Conservation (phyloP, 2,797 vertebrate genomes). For the Pangasius djambal region DNA sequence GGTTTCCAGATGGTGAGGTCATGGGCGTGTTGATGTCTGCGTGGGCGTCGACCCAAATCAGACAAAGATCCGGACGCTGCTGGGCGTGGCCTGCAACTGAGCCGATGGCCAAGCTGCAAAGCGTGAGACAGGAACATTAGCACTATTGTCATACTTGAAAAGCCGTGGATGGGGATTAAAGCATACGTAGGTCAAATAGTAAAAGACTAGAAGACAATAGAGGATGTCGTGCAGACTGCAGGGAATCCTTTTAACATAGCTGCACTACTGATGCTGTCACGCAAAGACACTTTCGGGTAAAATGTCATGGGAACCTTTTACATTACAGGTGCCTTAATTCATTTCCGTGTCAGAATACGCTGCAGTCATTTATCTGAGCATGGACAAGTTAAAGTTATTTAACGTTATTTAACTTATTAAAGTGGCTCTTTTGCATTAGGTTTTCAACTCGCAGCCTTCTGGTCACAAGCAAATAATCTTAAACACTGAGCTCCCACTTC, state of each 20-base stretch:
- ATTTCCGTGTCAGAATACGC: neutral
- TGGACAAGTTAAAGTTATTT: neutral
- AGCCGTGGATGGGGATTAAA: neutral
- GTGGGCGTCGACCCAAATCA: conserved; percentile 98
- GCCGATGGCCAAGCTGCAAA: conserved; percentile 88
- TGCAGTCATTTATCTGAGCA: neutral
- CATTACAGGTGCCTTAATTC: neutral
- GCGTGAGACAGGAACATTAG: neutral
- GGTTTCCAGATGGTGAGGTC: conserved; percentile 88
- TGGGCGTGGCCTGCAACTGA: conserved; percentile 88
- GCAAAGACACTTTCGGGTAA: neutral
- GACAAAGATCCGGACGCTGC: conserved; percentile 88
- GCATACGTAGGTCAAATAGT: neutral
- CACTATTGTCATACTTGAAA: neutral
- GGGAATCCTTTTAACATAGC: neutral
- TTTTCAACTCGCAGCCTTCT: neutral
- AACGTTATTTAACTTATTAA: neutral
- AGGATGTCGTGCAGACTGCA: neutral
- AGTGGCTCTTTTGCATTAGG: neutral
- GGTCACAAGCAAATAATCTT: neutral
- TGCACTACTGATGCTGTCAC: neutral
- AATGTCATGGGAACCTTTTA: neutral
- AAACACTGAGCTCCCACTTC: neutral
- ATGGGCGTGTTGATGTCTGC: conserved; percentile 94
- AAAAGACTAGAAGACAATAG: neutral